These are phyloP conservation scores for Myxocyprinus asiaticus DNA, from an alignment of 2,113 vertebrate species.

Conservation along the genomic window DNA sequence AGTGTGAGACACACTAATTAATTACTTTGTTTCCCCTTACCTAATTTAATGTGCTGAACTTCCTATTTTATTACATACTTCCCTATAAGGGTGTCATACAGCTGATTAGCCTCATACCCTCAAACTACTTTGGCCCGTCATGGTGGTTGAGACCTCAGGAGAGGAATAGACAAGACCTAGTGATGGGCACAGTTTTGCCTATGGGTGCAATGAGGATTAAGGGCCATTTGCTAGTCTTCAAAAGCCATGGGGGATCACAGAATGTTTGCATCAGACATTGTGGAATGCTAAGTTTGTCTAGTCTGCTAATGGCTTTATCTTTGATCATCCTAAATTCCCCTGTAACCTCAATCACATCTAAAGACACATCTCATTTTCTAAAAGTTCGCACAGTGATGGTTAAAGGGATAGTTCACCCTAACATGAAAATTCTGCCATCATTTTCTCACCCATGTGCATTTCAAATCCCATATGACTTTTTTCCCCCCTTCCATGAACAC, in stretches of 20 bases:
- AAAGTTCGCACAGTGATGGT: conserved; percentile 4
- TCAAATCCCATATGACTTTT: too few species aligned
- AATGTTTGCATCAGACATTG: conserved; percentile 4
- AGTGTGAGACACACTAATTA: conserved; percentile 74
- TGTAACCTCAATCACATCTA: neutral
- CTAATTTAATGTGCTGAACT: conserved; percentile 74
- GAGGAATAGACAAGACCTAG: neutral
- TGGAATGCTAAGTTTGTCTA: conserved; percentile 29
- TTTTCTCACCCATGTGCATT: too few species aligned
- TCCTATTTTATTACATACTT: conserved; percentile 67
- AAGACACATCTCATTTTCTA: neutral
- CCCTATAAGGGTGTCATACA: conserved; percentile 40
- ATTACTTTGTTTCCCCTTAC: conserved; percentile 73
- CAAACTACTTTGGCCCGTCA: conserved; percentile 31
- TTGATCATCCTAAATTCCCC: conserved; percentile 38
- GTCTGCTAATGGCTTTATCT: conserved; percentile 40
- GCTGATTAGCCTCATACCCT: conserved; percentile 63
- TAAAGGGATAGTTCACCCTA: too few species aligned
- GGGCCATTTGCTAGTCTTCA: too few species aligned
- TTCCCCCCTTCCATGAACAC: too few species aligned
- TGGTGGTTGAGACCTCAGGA: neutral
- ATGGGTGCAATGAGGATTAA: conserved; percentile 14
- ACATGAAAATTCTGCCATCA: too few species aligned
- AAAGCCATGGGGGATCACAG: neutral
- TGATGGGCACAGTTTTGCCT: neutral